Base-by-base conservation (phyloP, 2,888 invertebrate species). In the Synanthedon tipuliformis region DNA sequence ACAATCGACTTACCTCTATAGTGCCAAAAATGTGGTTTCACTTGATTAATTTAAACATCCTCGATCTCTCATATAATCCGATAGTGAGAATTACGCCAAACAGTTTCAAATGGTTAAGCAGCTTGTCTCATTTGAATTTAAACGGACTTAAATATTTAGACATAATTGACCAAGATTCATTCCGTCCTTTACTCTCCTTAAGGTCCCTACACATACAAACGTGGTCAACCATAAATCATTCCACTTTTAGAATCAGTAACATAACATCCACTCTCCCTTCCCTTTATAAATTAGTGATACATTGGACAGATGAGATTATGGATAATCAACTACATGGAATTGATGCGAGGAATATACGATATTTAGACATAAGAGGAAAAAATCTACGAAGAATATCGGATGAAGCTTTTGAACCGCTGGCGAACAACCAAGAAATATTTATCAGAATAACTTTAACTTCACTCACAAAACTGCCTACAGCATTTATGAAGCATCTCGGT, bases 61-160 rank as follows among this genome's bases (percentile, higher is more conserved):
- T 97, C 53, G 95, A 95, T 74, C 72, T 96, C 53, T 94, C 95
- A 0, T 90, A 90, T 68, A 97, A 97, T 82, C 95, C 95, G 8
- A 90, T 96, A 56, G 87, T 93, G 83, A 91, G 92, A 70, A 89
- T 95, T 56, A 88, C 90, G 57, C 88, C 89, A 66, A 92, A 93
- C 69, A 92, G 91, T 76, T 93, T 94, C 78, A 84, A 89, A 63
- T 92, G 92, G 56, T 88, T 93, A 60, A 88, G 88, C 58, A 91
- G 92, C 58, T 83, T 95, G 61, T 93, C 95, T 59, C 90, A 91
- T 68, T 88, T 96, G 55, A 92, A 93, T 67, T 89, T 96, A 66
- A 90, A 92, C 57, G 92, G 93, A 62, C 85, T 96, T 58, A 90
- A 91, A 62, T 89, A 91, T 64, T 89, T 95, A 61, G 92, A 92